Percentiles rank a stretch among this genome's conserved stretches.
Conservation (phyloP, 1,140 invertebrate species). For the Drosophila kurseongensis region DNA sequence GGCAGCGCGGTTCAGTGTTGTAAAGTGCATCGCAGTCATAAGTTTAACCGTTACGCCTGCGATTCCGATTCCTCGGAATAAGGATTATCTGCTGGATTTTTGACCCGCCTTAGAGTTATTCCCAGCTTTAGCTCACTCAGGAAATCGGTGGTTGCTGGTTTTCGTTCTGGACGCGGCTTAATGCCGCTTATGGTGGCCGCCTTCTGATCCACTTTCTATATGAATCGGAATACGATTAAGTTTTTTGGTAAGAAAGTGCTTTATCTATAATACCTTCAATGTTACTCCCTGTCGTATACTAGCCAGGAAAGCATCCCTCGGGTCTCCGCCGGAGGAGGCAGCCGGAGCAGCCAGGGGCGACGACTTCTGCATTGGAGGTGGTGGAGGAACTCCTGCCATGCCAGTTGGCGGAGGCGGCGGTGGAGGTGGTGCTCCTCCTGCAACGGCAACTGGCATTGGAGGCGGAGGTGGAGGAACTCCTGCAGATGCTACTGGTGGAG, state of each 20-base stretch:
- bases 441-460: constrained; percentile 10
- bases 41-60: constrained; percentile 47
- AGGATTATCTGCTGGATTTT: constrained; percentile 66
- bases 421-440: constrained; percentile 27
- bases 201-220: constrained; percentile 74
- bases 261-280: constrained; percentile 55
- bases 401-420: constrained; percentile 55
- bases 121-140: constrained; percentile 74
- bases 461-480: constrained; percentile 32
- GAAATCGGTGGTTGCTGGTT: constrained; percentile 64
- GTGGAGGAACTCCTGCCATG: constrained; percentile 14
- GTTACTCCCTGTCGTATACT: constrained; percentile 71
- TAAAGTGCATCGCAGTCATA: constrained; percentile 6
- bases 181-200: constrained; percentile 74
- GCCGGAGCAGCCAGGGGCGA: constrained; percentile 22
- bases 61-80: constrained; percentile 73
- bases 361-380: constrained; percentile 38
- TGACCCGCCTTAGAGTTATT: constrained; percentile 63
- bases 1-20: constrained; percentile 28
- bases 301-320: constrained; percentile 67
- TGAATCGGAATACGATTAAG: neutral
- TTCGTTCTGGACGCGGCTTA: constrained; percentile 64
- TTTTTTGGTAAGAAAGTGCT: neutral
- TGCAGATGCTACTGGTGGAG: constrained; percentile 9
- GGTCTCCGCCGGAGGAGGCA: constrained; percentile 35